A percentile compares a stretch with the other conserved stretches of the same genome.
phyloP scores from a whole-genome alignment of 2,113 vertebrate genomes.

The Pachycephala philippinensis region DNA sequence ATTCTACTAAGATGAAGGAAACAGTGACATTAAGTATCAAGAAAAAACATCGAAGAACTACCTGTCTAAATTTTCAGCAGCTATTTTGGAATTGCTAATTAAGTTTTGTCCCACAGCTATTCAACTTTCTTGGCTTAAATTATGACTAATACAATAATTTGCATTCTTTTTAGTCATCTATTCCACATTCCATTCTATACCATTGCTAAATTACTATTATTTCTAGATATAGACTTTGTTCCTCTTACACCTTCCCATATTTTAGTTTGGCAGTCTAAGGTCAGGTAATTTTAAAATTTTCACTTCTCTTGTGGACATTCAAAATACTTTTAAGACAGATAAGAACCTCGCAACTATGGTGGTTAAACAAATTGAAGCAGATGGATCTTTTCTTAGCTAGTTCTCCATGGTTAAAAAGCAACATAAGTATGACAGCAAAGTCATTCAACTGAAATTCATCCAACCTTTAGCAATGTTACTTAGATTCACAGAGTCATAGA shows the following conservation, averaged over 20 bases:
- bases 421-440: not conserved
- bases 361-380: not conserved
- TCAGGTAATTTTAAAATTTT: not conserved
- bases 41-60: not conserved
- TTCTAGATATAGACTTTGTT: not conserved
- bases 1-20: not conserved
- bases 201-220: not conserved
- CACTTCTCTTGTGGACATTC: not conserved
- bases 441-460: not conserved
- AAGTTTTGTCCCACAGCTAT: not conserved
- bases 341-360: rapidly evolving
- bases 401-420: not conserved
- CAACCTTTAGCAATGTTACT: not conserved
- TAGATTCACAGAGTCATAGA: not conserved
- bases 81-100: not conserved
- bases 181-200: not conserved
- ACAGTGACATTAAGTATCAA: not conserved
- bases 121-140: not conserved
- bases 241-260: not conserved
- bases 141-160: not conserved
- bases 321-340: not conserved
- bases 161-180: not conserved
- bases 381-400: not conserved
- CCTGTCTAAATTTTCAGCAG: not conserved
- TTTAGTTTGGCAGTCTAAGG: not conserved